A percentile compares a stretch with the other conserved stretches of the same genome.
Conservation (phyloP, 1,140 invertebrate genomes). For the Neoseiulus cucumeris region DNA sequence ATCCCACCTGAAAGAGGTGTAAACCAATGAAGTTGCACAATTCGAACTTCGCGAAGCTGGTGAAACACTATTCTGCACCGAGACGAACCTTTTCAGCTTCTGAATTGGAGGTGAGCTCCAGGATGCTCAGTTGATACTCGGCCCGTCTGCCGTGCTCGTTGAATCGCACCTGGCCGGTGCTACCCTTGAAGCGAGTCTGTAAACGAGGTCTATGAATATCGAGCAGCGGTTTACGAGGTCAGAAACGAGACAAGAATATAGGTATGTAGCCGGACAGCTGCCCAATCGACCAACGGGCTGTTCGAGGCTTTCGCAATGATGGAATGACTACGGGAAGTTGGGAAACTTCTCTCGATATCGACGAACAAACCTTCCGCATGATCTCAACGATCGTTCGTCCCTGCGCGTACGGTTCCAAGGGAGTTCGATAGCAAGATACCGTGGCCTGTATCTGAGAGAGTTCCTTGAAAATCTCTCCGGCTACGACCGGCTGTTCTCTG, state of each 20-base stretch:
- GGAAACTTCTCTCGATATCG: no score
- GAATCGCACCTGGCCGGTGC: background rate
- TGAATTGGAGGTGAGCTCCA: background rate
- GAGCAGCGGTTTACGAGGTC: no score
- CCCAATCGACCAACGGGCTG: no score
- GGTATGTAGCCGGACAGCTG: no score
- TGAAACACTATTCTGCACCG: no score
- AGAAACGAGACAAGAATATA: no score
- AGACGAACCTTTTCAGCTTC: background rate
- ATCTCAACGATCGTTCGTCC: background rate
- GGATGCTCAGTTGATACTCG: background rate
- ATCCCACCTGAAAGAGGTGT: background rate
- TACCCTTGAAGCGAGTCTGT: conserved; percentile 1
- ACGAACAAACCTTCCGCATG: background rate
- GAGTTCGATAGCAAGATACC: background rate
- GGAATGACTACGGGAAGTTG: no score
- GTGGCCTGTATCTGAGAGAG: background rate
- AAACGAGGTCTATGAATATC: background rate
- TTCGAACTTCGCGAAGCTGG: no score
- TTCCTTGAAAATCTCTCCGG: background rate
- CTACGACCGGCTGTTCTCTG: background rate
- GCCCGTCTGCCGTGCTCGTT: background rate
- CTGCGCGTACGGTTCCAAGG: background rate
- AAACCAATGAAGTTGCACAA: no score
- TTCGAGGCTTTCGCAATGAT: no score